phyloP scores from a whole-genome alignment of 2,113 vertebrate species.

The Megaleporinus macrocephalus region DNA sequence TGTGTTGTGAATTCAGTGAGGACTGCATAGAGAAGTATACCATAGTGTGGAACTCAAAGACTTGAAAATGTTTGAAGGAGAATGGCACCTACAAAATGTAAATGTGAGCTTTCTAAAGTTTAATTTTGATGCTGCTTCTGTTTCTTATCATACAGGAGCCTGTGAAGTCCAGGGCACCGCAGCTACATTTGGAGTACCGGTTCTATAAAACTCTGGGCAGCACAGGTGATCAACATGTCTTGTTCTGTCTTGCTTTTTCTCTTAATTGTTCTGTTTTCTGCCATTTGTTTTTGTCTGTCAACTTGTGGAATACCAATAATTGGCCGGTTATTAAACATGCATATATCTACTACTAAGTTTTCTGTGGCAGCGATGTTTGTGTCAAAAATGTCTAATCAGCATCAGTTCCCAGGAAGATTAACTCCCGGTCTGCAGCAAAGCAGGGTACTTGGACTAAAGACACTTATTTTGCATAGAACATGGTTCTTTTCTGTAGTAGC shows the following conservation, averaged over 20 bases:
- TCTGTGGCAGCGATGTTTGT: background rate
- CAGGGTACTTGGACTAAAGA: no score
- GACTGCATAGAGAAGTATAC: background rate
- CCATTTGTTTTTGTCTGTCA: no score
- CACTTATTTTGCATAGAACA: no score
- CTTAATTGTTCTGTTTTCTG: background rate
- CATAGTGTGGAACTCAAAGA: background rate
- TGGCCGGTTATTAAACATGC: no score
- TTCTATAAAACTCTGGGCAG: slow-evolving; percentile 97
- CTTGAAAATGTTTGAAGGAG: background rate
- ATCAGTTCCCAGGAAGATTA: background rate
- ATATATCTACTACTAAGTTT: no score
- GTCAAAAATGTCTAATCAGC: background rate
- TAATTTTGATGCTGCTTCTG: background rate
- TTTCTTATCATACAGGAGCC: slow-evolving; percentile 83
- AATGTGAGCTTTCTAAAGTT: background rate
- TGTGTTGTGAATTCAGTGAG: no score
- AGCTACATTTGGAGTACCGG: slow-evolving; percentile 89
- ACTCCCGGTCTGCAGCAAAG: no score
- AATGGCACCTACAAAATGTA: background rate
- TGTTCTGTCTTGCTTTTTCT: no score
- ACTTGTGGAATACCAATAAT: no score
- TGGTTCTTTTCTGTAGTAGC: no score
- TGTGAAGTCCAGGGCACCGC: slow-evolving; percentile 96
- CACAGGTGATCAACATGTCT: slow-evolving; percentile 63